Conservation (phyloP, 2,797 vertebrate genomes). For the Coilia nasus region DNA sequence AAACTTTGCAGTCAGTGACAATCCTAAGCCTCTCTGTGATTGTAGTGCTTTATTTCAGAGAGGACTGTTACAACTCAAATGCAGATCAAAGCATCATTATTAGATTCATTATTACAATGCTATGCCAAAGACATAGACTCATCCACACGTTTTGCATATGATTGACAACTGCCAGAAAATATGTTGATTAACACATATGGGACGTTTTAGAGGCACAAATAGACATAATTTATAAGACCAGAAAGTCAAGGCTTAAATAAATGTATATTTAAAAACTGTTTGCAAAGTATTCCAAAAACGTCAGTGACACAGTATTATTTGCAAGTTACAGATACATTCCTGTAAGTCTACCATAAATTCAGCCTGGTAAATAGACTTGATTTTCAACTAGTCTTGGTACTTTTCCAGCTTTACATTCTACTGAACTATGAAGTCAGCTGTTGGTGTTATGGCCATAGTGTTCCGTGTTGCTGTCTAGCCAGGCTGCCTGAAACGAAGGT, state of each 20-base stretch:
- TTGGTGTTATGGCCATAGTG: constrained; percentile 30
- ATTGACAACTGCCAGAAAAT: not conserved
- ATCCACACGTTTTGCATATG: not conserved
- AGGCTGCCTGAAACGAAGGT: no score
- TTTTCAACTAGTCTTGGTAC: no score
- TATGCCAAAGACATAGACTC: not conserved
- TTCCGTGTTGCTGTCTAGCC: no score
- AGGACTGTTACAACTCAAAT: constrained; percentile 2
- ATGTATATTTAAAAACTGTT: not conserved
- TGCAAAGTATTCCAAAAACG: not conserved
- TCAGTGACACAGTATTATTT: not conserved
- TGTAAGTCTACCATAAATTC: no score
- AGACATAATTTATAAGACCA: not conserved
- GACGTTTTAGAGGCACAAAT: not conserved
- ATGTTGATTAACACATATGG: no score
- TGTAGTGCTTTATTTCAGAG: constrained; percentile 13
- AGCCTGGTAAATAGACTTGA: not conserved
- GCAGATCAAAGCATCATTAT: constrained; percentile 1
- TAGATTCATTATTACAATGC: not conserved
- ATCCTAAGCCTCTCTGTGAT: constrained; percentile 10
- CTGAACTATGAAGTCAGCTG: constrained; percentile 44
- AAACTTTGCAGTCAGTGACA: not conserved
- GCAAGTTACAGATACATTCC: not conserved
- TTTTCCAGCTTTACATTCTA: no score
- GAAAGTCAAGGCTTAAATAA: not conserved